Evolutionary conservation across 1,140 invertebrate species (phyloP).

Genomic region (Acyrthosiphon pisum): DNA sequence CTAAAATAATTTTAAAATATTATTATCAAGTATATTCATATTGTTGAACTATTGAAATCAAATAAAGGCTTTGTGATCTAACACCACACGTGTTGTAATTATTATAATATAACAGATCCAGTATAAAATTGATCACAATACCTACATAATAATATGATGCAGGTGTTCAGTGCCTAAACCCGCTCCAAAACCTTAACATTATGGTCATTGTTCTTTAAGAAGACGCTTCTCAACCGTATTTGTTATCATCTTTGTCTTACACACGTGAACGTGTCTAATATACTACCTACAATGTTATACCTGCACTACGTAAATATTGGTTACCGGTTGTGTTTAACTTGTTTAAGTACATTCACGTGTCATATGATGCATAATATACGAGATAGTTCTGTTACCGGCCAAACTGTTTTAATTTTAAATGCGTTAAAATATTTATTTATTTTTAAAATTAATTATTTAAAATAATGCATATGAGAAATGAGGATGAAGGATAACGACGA

Average conservation of each 20-base stretch:
- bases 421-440: neutral
- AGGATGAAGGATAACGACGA: neutral
- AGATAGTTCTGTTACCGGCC: neutral
- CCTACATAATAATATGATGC: neutral
- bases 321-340: neutral
- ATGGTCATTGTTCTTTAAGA: neutral
- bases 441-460: neutral
- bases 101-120: neutral
- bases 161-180: neutral
- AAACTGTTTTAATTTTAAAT: neutral
- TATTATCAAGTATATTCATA: neutral
- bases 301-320: neutral
- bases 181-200: conserved; percentile 4
- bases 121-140: neutral
- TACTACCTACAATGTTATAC: neutral
- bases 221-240: neutral
- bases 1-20: neutral
- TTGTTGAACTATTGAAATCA: neutral
- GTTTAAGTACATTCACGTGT: neutral
- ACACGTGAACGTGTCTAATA: neutral
- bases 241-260: neutral
- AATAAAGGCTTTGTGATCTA: neutral
- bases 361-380: neutral
- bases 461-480: neutral
- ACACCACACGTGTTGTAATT: neutral